phyloP scores from a whole-genome alignment of 2,797 vertebrate species.

The Takifugu rubripes region DNA sequence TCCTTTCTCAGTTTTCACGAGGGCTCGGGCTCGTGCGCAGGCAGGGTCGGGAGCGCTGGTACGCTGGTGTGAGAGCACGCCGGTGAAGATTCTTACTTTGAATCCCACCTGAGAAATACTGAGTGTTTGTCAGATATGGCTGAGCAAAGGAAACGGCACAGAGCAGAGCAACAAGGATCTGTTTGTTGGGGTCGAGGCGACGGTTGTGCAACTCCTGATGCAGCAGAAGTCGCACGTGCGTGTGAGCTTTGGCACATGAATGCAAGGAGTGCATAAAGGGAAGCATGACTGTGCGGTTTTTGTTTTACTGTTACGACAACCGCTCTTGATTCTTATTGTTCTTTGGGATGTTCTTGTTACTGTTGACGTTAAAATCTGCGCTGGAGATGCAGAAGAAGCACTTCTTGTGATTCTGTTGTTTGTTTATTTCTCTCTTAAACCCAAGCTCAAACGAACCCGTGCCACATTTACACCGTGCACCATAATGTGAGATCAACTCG shows the following conservation, averaged over 20 bases:
- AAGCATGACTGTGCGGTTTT: background rate
- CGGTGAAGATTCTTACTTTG: conserved; percentile 18
- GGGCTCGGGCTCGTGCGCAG: conserved; percentile 18
- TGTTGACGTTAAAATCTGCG: too few species aligned
- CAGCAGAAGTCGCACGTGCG: conserved; percentile 5
- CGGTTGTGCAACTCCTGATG: conserved; percentile 23
- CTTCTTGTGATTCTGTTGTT: background rate
- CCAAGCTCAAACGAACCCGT: background rate
- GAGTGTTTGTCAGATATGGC: conserved; percentile 52
- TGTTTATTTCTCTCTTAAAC: background rate
- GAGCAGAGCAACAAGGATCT: conserved; percentile 5
- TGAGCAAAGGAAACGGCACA: conserved; percentile 44
- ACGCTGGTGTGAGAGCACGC: conserved; percentile 62
- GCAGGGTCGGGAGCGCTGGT: conserved; percentile 54
- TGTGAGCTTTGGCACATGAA: background rate
- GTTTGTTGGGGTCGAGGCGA: conserved; percentile 10
- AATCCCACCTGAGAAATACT: conserved; percentile 61
- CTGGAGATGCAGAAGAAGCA: too few species aligned
- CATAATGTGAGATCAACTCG: conserved; percentile 20
- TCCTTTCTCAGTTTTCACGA: conserved; percentile 35
- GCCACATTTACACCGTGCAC: conserved; percentile 5
- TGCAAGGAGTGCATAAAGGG: conserved; percentile 2
- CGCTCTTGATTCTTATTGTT: too few species aligned
- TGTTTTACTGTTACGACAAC: too few species aligned
- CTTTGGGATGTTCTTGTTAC: too few species aligned